phyloP scores from a whole-genome alignment of 1,140 invertebrate genomes.

The Drosophila persimilis region DNA sequence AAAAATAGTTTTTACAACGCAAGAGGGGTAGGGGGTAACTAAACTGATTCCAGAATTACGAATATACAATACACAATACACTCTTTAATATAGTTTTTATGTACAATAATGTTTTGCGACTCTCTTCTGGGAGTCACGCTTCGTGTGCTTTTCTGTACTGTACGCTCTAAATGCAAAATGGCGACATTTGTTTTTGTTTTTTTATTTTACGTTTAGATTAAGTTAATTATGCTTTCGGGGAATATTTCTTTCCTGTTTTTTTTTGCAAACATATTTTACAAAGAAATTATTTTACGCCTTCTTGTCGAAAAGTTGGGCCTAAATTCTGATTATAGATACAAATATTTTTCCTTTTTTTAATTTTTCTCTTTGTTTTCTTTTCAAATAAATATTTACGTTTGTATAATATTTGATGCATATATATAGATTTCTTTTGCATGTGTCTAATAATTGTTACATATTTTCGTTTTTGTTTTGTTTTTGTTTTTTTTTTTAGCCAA shows the following conservation, averaged over 20 bases:
- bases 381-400: constrained; percentile 65
- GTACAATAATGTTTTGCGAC: constrained; percentile 39
- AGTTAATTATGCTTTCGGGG: constrained; percentile 52
- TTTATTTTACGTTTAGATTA: constrained; percentile 58
- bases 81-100: constrained; percentile 35
- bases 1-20: constrained; percentile 72
- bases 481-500: constrained; percentile 62
- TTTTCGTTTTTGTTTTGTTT: constrained; percentile 21
- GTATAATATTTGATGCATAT: constrained; percentile 44
- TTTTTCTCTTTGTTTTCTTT: constrained; percentile 34
- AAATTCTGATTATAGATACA: constrained; percentile 62
- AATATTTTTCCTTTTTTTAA: constrained; percentile 40
- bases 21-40: constrained; percentile 29
- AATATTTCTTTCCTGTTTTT: constrained; percentile 29
- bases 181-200: constrained; percentile 67
- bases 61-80: constrained; percentile 51
- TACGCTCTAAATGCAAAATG: constrained; percentile 81
- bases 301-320: constrained; percentile 73
- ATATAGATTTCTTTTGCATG: constrained; percentile 44
- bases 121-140: constrained; percentile 12
- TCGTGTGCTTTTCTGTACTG: constrained; percentile 42
- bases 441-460: constrained; percentile 58
- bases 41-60: constrained; percentile 37
- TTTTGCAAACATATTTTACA: constrained; percentile 67
- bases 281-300: constrained; percentile 78